These are phyloP conservation scores for Hippocampus mohnikei DNA, from an alignment of 2,113 vertebrate species.

Conservation along the genomic window DNA sequence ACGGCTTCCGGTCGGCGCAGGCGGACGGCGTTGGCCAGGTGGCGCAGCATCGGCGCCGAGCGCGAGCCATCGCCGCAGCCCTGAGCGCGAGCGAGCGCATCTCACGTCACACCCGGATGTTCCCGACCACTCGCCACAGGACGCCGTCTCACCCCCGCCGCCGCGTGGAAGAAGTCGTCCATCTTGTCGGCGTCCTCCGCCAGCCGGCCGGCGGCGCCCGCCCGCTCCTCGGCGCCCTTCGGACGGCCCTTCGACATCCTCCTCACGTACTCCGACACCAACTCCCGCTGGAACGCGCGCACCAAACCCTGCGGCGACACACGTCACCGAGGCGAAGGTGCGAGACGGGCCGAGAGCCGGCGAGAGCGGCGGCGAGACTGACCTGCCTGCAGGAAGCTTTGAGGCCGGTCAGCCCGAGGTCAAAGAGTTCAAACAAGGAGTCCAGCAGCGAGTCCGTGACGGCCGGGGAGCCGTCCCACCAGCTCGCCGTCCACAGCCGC, in stretches of 20 bases:
- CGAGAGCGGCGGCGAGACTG: conserved; percentile 47
- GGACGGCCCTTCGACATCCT: conserved; percentile 74
- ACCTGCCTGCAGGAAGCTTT: conserved; percentile 71
- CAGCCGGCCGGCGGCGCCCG: conserved; percentile 67
- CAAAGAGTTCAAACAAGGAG: conserved; percentile 49
- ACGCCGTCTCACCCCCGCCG: conserved; percentile 61
- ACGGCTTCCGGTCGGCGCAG: conserved; percentile 80
- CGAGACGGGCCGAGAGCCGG: neutral
- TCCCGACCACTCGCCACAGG: too few species aligned
- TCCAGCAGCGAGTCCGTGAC: conserved; percentile 68
- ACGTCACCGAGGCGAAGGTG: neutral
- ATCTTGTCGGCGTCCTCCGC: conserved; percentile 62
- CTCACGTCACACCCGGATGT: neutral
- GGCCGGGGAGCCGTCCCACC: conserved; percentile 62
- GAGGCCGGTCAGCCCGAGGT: conserved; percentile 56
- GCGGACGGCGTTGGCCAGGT: conserved; percentile 80
- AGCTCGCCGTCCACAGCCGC: conserved; percentile 73
- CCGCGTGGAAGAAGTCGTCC: conserved; percentile 68
- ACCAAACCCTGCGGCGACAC: conserved; percentile 67
- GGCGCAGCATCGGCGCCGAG: conserved; percentile 51
- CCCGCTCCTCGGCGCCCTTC: conserved; percentile 73
- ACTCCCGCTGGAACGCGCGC: conserved; percentile 46
- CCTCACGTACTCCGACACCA: conserved; percentile 77
- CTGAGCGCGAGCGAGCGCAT: conserved; percentile 27
- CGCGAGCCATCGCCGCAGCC: conserved; percentile 8